Base-by-base conservation (phyloP, 1,140 invertebrate species). In the Xylocopa sonorina region DNA sequence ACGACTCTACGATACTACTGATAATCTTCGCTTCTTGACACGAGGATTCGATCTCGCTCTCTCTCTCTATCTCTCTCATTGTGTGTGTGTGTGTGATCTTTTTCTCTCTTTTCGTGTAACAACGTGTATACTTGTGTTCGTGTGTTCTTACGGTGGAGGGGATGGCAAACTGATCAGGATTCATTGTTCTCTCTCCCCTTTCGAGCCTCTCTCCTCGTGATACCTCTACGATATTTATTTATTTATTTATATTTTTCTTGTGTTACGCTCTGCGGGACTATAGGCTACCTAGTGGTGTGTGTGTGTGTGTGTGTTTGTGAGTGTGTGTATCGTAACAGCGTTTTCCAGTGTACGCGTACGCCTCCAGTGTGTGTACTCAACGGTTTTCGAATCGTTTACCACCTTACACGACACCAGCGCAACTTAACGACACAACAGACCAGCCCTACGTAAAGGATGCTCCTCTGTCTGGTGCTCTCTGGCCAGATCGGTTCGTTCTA, bases 331-430 rank as follows among this genome's bases (percentile, higher is more conserved):
- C 29, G 16, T 46, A 55, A n/a, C n/a, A n/a, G 38, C 9, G 38
- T 38, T 57, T 71, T 58, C n/a, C n/a, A n/a, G n/a, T n/a, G n/a
- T n/a, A n/a, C n/a, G n/a, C n/a, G n/a, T n/a, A n/a, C n/a, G n/a
- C n/a, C n/a, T n/a, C n/a, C n/a, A n/a, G n/a, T n/a, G n/a, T n/a
- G n/a, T n/a, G n/a, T n/a, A n/a, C n/a, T n/a, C n/a, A n/a, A n/a
- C n/a, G n/a, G n/a, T n/a, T 41, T 46, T 71, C 38, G 2, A 21
- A 67, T 48, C 57, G n/a, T n/a, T 73, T 50, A 78, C 73, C 55
- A 82, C 80, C 67, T 69, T 80, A 60, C 58, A 68, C 72, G 80
- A 68, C 64, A 74, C 71, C 38, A 66, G 58, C 55, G 66, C 71
- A 71, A 41, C 66, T 38, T 67, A 67, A 48, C 67, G 69, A 74